Evolutionary conservation across 92 coral and sea anemone species (phyloP), one percentile per base, ranked within the genome.

Genomic region (Porites evermanni): DNA sequence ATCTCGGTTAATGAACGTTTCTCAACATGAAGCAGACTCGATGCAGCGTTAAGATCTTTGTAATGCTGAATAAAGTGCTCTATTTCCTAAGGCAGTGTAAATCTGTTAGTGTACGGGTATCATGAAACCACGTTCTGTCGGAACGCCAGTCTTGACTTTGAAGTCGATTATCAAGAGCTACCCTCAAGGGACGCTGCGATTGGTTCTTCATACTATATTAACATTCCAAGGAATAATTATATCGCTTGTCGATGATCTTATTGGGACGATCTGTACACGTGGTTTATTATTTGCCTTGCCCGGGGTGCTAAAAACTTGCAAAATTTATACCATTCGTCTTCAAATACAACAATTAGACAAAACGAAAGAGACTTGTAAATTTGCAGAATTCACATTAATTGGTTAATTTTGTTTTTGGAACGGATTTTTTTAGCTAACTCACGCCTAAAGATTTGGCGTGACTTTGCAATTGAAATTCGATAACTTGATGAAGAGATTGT

Each of bases 101-200:
- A 83, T 70, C 53, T 67, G 65, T 60, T 76, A 23, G 50, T 51
- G 50, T 64, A 50, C 32, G 70, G 70, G 79, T 81, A 84, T 84
- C 84, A 80, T 75, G 47, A 68, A 12, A 52, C 77, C 88, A 81
- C 87, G 91, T 76, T 88, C 88, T 82, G 75, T 73, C 72, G 79
- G 69, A 60, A 50, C 88, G 88, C 87, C 76, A 67, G 53, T 70
- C 89, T 83, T 85, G 88, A 79, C 77, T 78, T 70, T 64, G 65
- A 82, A 86, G 84, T 88, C 90, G 86, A 70, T 82, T 64, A 70
- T 84, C 72, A 75, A 84, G 77, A 91, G 84, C 51, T 89, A 82
- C 86, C 90, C 95, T 94, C 98, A 60, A 58, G 94, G 92, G 93
- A 87, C 83, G 12, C 67, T 54, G 66, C 87, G 95, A 95, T 95